phyloP scores from a whole-genome alignment of 1,140 invertebrate species.

The Heliconius congener region DNA sequence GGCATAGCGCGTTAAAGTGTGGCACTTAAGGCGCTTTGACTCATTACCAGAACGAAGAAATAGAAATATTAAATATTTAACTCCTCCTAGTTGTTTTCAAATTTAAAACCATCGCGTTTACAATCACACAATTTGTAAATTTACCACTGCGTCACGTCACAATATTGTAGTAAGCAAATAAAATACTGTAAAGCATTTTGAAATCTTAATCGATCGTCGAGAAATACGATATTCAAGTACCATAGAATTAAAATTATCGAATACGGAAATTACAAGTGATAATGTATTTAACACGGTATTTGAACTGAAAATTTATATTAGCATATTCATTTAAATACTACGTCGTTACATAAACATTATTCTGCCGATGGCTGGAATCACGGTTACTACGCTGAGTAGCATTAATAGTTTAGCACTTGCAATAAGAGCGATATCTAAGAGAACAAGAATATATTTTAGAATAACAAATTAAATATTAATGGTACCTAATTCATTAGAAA shows the following conservation, averaged over 20 bases:
- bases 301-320: constrained; percentile 1
- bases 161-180: too few relatives aligned
- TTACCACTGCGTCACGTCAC: too few relatives aligned
- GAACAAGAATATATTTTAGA: neutral
- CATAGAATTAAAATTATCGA: neutral
- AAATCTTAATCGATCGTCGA: neutral
- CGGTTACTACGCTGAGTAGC: neutral
- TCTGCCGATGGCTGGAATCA: neutral
- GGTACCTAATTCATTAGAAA: neutral
- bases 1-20: too few relatives aligned
- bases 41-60: too few relatives aligned
- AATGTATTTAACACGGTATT: constrained; percentile 8
- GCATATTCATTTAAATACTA: constrained; percentile 6
- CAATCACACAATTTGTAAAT: too few relatives aligned
- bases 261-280: neutral
- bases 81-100: too few relatives aligned
- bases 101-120: too few relatives aligned
- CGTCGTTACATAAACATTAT: constrained; percentile 6
- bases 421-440: neutral
- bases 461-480: neutral
- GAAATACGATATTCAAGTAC: neutral
- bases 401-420: constrained; percentile 12
- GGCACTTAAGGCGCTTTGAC: too few relatives aligned
- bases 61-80: too few relatives aligned
- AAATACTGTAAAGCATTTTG: neutral